Evolutionary conservation across 2,888 invertebrate species (phyloP), one percentile per base, ranked within the genome.

Genomic region (Willowsia nigromaculata): DNA sequence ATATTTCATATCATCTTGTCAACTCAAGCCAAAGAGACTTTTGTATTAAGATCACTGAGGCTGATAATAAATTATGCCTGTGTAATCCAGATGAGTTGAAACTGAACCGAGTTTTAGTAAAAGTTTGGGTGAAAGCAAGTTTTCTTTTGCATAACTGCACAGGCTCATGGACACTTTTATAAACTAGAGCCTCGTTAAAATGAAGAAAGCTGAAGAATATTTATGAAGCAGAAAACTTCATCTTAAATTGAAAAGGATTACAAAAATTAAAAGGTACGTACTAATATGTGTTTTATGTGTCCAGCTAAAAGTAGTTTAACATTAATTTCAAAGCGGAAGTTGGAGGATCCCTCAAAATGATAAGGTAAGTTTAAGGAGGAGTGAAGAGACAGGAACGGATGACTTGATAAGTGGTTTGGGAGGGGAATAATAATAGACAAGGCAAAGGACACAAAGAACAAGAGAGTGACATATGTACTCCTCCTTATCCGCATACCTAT

Each of bases 1-100:
- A 71, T 71, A 71, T 71, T 71, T 71, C 71, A 43, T 9, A 22
- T 71, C 71, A 71, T 9, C 68, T 71, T 43, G 71, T 71, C 71
- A 43, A 71, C 71, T 40, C 4, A n/a, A 43, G 40, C 22, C 22
- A 71, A 71, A 71, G 40, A 25, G 22, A 71, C 40, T 18, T 71
- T 71, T 25, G 40, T 18, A 43, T 43, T 71, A 33, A 40, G 43
- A 40, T 71, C 43, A 40, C 2, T 30, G 43, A 43, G 43, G 25
- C 71, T 71, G 71, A 71, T 43, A 43, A 71, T 71, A 71, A 71
- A 40, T 40, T 71, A 71, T 33, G 30, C 65, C 18, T 15, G 33
- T 33, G 65, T 59, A 59, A 59, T 27, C 27, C 27, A 59, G 18
- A 1, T 30, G n/a, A n/a, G n/a, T 33, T 65, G n/a, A 65, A 11